phyloP scores from a whole-genome alignment of 2,113 vertebrate genomes.

The Ciconia maguari region DNA sequence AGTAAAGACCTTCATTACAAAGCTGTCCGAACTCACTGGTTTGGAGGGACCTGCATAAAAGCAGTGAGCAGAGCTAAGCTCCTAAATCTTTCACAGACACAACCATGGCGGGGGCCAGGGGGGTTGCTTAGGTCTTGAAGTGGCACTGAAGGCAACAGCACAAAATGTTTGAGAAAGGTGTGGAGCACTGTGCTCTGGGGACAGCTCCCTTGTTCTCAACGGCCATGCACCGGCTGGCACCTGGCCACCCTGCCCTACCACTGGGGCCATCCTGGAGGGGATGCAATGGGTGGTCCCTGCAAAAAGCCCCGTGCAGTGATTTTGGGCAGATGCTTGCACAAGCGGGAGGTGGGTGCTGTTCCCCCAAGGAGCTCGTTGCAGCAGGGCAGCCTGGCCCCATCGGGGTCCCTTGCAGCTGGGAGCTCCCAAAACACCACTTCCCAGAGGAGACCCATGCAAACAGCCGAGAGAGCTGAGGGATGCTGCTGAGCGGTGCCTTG shows the following conservation, averaged over 20 bases:
- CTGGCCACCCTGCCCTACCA: not conserved
- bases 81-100: not conserved
- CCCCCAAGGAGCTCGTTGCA: not conserved
- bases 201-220: not conserved
- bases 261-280: not conserved
- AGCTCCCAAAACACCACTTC: not conserved
- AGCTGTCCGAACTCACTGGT: not conserved
- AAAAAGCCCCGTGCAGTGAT: not conserved
- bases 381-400: not conserved
- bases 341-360: not conserved
- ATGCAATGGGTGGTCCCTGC: not conserved
- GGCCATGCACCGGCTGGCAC: accelerated
- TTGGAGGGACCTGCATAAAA: not conserved
- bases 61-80: not conserved
- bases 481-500: not conserved
- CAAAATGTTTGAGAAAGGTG: not conserved
- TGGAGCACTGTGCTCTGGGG: not conserved
- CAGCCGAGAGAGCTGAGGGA: not conserved
- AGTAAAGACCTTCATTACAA: not conserved
- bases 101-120: accelerated
- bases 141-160: not conserved
- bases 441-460: not conserved
- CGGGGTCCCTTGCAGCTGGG: not conserved
- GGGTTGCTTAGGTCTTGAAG: not conserved
- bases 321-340: not conserved